Base-by-base conservation (phyloP, 2,888 invertebrate genomes). In the Hemistola chrysoprasaria region DNA sequence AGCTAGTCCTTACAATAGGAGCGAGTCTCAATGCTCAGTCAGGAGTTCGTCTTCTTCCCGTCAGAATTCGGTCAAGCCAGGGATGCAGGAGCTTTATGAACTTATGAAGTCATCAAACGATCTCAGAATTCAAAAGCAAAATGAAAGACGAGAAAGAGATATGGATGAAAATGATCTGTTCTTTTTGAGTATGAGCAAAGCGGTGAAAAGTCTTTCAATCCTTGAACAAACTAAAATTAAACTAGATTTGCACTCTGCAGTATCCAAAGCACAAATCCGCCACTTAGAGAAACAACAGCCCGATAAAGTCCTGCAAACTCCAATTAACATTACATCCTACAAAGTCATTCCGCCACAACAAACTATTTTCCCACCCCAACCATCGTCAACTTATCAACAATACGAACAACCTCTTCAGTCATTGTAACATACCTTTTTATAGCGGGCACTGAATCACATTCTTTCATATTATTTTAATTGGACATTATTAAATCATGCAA, bases 141-240 rank as follows among this genome's bases (percentile, higher is more conserved):
- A 6, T 6, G 51, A 38, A 24, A 35, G 11, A 23, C 33, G 8
- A 11, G 32, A 32, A n/a, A 24, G 10, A 7, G 51, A 54, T 8
- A 47, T 62, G 49, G 59, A 60, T 41, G 56, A 62, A 29, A 56
- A 45, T 11, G 58, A 61, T 26, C 10, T 50, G 21, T 58, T 59
- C 25, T 60, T 59, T 36, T 20, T 60, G n/a, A 59, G 59, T 28
- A 62, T 62, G 58, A 60, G 62, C 22, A 58, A 60, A 48, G 49
- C 47, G 5, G 26, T 63, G 2, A 62, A 47, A 50, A 58, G 34
- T 3, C 53, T 62, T 11, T 50, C 60, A 1, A 59, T 47, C 40
- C 40, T 57, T 2, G 59, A 60, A n/a, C 62, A 62, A 29, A 47
- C 51, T 3, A 56, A 52, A 53, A 59, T 60, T 8, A 59, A 60